Base-by-base conservation (phyloP, 2,888 invertebrate genomes). In the Tenthredo notha region DNA sequence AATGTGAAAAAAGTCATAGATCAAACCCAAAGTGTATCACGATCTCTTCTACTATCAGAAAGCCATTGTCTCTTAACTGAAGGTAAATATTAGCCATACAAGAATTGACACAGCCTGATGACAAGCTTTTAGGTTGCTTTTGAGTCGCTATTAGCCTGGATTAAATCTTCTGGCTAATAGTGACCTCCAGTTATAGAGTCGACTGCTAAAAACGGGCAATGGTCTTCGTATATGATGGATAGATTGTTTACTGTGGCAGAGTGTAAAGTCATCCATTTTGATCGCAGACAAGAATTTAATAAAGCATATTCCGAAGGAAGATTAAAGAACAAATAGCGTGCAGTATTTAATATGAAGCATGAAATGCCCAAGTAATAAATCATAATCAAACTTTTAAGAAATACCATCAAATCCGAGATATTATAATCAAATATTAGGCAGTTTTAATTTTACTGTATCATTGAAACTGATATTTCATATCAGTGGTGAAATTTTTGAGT, bases 251-350 rank as follows among this genome's bases (percentile, higher is more conserved):
- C 29, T 40, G 9, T 9, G 43, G 58, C 61, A 37, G 33, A 61
- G 61, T 29, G 37, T n/a, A 40, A 40, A 58, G 29, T 80, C 80
- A 80, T 80, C 61, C 21, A 80, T 80, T 80, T 80, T 80, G 47
- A 80, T 80, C 80, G 61, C 21, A 54, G 21, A 40, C 40, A 61
- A 80, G 61, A 80, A 61, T 80, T 80, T 80, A 80, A 80, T 80
- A 80, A 80, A 80, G 40, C 58, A 61, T 61, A 61, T 12, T 61
- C 37, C 15, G 21, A 40, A 37, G 40, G 50, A 61, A 58, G 6
- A 29, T 58, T 40, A 40, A n/a, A 61, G 10, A 61, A 80, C 33
- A 61, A 80, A 61, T 80, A 40, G 25, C 58, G 40, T 33, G 40
- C 37, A 40, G 37, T 47, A 29, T 75, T 50, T 4, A 50, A 40